Evolutionary conservation across 2,113 vertebrate genomes (phyloP), one percentile per base, ranked within the genome.

Genomic region (Gorsachius goisagi): DNA sequence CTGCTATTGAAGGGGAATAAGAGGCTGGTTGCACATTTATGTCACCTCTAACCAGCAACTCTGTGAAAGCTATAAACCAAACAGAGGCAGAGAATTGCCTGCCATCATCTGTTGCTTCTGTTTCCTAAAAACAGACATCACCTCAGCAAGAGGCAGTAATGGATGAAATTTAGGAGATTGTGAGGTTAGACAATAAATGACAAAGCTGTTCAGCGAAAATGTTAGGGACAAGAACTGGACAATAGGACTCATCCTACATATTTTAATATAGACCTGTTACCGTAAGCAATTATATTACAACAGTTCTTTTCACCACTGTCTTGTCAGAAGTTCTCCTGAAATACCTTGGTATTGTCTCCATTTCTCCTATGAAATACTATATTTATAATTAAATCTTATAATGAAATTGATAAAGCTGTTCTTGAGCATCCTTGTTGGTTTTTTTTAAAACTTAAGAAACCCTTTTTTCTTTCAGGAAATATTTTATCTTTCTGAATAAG

Each of bases 381-480:
- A 23, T 41, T 41, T 41, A 41, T 41, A 41, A 41, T 41, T 41
- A 41, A 41, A 41, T 41, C 24, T 67, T 49, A 8, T 17, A 63
- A 32, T 33, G 23, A 55, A 60, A 39, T 55, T 21, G 6, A 62
- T n/a, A 37, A 47, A 44, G 2, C 3, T 71, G 5, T 15, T 50
- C 60, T 69, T 81, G 11, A 69, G 24, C 2, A 6, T 30, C 13
- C 10, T 32, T 50, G 12, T 33, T 30, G 20, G 55, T 41, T 41
- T 41, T 41, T 41, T 41, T 41, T 41, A 13, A 41, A 22, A 22
- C 3, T 30, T 71, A 62, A 60, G 3, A n/a, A 53, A 4, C 2
- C 2, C 0, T 35, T 41, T 52, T 9, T 52, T 33, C 6, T 35
- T 45, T 23, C 4, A 8, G 5, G 19, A n/a, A n/a, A 22, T 33